Base-by-base conservation (phyloP, 2,888 invertebrate genomes). In the Argynnis bischoffii region DNA sequence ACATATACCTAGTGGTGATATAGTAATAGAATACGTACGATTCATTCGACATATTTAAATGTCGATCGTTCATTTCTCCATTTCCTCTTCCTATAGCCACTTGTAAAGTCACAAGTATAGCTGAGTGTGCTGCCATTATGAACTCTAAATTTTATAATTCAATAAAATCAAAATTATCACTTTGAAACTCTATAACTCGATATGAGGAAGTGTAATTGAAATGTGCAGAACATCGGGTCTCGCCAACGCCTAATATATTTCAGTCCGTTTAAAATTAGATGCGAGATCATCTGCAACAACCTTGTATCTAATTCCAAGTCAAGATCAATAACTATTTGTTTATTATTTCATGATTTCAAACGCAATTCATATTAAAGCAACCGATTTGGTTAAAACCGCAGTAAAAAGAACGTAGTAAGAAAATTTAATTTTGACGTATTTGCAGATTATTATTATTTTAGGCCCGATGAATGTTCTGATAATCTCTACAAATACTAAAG, bases 161-260 rank as follows among this genome's bases (percentile, higher is more conserved):
- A 48, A 26, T 21, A 41, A 41, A 41, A 11, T 8, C 11, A 41
- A 41, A n/a, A 48, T 13, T 5, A 26, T 6, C 47, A 59, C 26
- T 47, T 26, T 14, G 6, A 26, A 59, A 8, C 35, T 61, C 35
- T 11, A 65, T 53, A 35, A 47, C 35, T 48, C n/a, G 46, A 50
- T 64, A 67, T 26, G 50, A 67, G 69, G 69, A 69, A 69, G 64
- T 69, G 66, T 51, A 66, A 15, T 67, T 21, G 26, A 60, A 63
- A 14, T 56, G 64, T 61, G 64, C 41, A 50, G 13, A 16, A 55
- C 31, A 26, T 50, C 41, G 13, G 31, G 63, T 68, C 65, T 63
- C 70, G 73, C 73, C 74, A 71, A 71, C 71, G 72, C 64, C 64
- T 69, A 46, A 64, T 67, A 65, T 72, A 74, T 75, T 74, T 71